Evolutionary conservation across 2,113 vertebrate species (phyloP).

Genomic region (Arenaria interpres): DNA sequence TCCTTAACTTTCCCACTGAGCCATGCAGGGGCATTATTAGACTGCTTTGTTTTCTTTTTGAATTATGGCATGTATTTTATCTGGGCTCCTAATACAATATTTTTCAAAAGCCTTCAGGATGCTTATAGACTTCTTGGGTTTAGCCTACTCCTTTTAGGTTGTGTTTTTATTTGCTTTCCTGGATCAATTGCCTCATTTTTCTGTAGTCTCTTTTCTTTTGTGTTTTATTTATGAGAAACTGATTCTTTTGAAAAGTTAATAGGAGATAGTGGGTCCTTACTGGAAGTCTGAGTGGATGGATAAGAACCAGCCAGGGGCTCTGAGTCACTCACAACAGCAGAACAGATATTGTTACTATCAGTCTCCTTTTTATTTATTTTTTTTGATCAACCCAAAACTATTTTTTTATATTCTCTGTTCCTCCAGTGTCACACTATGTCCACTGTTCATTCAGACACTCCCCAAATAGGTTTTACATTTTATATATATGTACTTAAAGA

Average conservation of each 20-base stretch:
- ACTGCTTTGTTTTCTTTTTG: constrained; percentile 20
- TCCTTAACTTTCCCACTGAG: background rate
- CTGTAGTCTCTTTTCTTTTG: background rate
- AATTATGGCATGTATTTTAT: background rate
- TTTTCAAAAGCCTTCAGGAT: background rate
- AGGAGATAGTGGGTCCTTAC: background rate
- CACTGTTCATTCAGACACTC: background rate
- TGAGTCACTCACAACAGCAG: background rate
- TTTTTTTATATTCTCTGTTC: background rate
- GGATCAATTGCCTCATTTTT: background rate
- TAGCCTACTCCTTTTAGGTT: background rate
- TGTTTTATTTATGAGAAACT: background rate
- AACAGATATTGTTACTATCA: background rate
- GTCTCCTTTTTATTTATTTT: background rate
- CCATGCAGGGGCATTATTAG: background rate
- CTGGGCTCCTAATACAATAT: background rate
- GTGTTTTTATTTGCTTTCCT: background rate
- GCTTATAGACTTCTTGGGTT: background rate
- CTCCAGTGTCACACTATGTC: background rate
- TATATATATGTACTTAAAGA: background rate
- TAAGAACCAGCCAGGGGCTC: background rate
- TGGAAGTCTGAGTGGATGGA: background rate
- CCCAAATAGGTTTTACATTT: background rate
- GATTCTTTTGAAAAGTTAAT: background rate
- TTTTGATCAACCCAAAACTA: background rate